phyloP scores from a whole-genome alignment of 2,113 vertebrate species.

The Neolamprologus variostigma region DNA sequence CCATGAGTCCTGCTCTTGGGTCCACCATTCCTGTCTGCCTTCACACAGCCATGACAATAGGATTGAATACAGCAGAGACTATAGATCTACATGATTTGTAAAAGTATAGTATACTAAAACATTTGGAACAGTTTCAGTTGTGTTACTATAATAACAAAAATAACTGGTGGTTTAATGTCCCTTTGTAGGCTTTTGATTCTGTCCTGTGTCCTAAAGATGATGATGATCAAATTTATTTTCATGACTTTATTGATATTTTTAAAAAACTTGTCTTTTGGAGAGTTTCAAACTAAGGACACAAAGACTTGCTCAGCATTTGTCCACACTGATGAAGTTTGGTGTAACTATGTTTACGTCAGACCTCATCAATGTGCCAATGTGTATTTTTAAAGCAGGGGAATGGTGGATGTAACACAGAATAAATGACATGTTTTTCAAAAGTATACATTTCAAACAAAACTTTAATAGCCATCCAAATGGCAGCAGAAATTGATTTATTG shows the following conservation, averaged over 20 bases:
- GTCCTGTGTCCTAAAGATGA: not conserved
- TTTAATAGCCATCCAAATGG: not conserved
- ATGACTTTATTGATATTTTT: not conserved
- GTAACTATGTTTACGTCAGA: not conserved
- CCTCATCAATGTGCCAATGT: not conserved
- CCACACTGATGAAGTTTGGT: not conserved
- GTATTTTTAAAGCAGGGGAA: not conserved
- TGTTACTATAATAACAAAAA: accelerated
- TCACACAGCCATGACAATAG: not conserved
- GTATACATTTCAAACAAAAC: not conserved
- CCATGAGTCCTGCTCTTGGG: not conserved
- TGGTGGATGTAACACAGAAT: not conserved
- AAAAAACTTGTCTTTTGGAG: not conserved
- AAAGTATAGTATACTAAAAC: not conserved
- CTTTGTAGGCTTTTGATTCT: not conserved
- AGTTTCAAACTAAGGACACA: not conserved
- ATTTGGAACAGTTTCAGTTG: not conserved
- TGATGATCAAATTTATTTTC: not conserved
- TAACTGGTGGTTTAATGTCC: not conserved
- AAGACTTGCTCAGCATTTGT: not conserved
- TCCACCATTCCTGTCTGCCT: not conserved
- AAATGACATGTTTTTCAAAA: not conserved
- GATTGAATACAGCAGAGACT: not conserved
- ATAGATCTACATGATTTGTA: not conserved
- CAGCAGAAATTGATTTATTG: not conserved